A percentile compares a stretch with the other conserved stretches of the same genome.
Evolutionary conservation across 2,888 invertebrate genomes (phyloP).

Genomic region (Perdita meconis): DNA sequence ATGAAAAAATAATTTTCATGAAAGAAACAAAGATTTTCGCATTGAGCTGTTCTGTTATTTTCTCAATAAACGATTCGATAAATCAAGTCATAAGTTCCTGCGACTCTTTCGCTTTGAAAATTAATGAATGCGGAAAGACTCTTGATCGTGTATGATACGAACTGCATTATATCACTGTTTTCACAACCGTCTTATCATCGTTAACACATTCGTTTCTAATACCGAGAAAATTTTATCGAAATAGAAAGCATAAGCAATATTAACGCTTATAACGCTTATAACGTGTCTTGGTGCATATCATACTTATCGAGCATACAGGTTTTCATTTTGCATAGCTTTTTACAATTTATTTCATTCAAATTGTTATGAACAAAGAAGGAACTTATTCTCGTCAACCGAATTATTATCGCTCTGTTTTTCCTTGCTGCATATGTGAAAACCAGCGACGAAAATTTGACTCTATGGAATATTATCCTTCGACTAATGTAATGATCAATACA

Average conservation of each 20-base stretch:
- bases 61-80: background rate
- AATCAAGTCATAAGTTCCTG: background rate
- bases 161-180: conserved; percentile 14
- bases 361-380: background rate
- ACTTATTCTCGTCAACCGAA: background rate
- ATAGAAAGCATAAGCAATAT: conserved; percentile 14
- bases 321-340: background rate
- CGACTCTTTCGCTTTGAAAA: background rate
- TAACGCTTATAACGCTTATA: background rate
- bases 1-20: no score
- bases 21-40: no score
- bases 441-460: conserved; percentile 21
- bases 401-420: background rate
- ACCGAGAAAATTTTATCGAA: conserved; percentile 17
- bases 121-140: background rate
- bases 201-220: conserved; percentile 19
- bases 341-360: background rate
- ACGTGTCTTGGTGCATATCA: no score
- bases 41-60: no score
- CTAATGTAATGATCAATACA: conserved; percentile 21
- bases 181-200: conserved; percentile 15
- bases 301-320: conserved; percentile 13
- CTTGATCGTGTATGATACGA: conserved; percentile 2
- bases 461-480: conserved; percentile 14
- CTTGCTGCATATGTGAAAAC: conserved; percentile 1